These are phyloP conservation scores for Polydrusus pterygomalis DNA, from an alignment of 2,888 invertebrate genomes.

Conservation along the genomic window DNA sequence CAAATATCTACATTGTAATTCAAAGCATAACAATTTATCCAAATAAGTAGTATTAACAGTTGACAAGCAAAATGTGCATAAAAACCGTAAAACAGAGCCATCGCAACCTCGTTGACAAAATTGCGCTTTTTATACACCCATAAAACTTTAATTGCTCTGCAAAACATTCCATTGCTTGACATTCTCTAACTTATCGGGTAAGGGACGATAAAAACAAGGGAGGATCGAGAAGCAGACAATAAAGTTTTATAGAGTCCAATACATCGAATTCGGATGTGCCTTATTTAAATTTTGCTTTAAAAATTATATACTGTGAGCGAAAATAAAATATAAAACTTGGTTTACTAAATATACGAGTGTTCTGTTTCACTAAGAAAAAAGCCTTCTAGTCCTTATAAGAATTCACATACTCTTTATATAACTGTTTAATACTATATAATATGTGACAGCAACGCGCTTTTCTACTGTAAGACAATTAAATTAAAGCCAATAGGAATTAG, in stretches of 20 bases:
- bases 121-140: constrained; percentile 24
- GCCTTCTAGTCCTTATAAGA: too few species aligned
- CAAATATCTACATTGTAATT: constrained; percentile 15
- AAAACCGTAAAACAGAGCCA: constrained; percentile 29
- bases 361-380: too few species aligned
- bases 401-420: too few species aligned
- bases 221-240: not conserved
- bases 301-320: not conserved
- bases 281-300: not conserved
- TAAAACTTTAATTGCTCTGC: constrained; percentile 32
- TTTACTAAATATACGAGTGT: too few species aligned
- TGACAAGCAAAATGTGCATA: constrained; percentile 15
- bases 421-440: too few species aligned
- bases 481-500: too few species aligned
- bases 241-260: constrained; percentile 13
- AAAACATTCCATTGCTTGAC: constrained; percentile 13
- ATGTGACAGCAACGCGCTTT: too few species aligned
- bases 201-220: constrained; percentile 9
- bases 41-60: constrained; percentile 18
- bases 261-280: not conserved
- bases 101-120: constrained; percentile 36
- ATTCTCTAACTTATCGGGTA: constrained; percentile 19
- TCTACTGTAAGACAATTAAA: too few species aligned
- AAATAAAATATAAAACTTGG: not conserved
- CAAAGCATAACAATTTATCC: constrained; percentile 18